Evolutionary conservation across 1,140 invertebrate species (phyloP), one percentile per base, ranked within the genome.

Genomic region (Pantala flavescens): DNA sequence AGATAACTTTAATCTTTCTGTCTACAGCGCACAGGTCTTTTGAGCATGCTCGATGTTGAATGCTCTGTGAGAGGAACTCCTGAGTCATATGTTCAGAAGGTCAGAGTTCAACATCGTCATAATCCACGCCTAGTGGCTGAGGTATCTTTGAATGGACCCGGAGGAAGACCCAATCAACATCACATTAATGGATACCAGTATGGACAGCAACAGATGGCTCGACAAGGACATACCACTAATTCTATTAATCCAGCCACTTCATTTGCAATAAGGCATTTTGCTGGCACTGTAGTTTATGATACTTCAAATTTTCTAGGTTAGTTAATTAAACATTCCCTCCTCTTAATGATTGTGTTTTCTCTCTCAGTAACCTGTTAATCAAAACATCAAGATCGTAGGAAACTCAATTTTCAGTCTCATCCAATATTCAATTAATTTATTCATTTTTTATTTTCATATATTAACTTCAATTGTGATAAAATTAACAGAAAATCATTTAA

Each of bases 11-110:
- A 2, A 36, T 36, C 28, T 36, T 36, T 36, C 28, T 36, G 28
- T 36, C 77, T 79, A 19, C 79, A 91, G 88, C 88, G 93, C 77
- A 96, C 93, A 7, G 96, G 95, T 16, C 84, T 98, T 75, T 83
- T 98, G 55, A 95, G 93, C 78, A 94, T 97, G 89, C 82, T 97
- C 76, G 95, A 97, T 82, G 93, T 92, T n/a, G 94, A 97, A 83
- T 96, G 94, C 80, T 93, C 92, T 0, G 90, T 94, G 49, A 85
- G 93, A 23, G 93, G 93, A 71, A 91, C 91, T 0, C 91, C 93
- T 5, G 94, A 96, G 81, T 91, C 91, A 77, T 96, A 96, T 83
- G 90, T 96, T 28, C 88, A 92, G 71, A 93, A 95, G 83, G 89
- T 96, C 71, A 91, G 90, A 82, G 87, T 91, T 11, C 93, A 95